A percentile compares a stretch with the other conserved stretches of the same genome.
These are phyloP conservation scores for Phoenicopterus ruber DNA, from an alignment of 2,113 vertebrate species.

Conservation along the genomic window DNA sequence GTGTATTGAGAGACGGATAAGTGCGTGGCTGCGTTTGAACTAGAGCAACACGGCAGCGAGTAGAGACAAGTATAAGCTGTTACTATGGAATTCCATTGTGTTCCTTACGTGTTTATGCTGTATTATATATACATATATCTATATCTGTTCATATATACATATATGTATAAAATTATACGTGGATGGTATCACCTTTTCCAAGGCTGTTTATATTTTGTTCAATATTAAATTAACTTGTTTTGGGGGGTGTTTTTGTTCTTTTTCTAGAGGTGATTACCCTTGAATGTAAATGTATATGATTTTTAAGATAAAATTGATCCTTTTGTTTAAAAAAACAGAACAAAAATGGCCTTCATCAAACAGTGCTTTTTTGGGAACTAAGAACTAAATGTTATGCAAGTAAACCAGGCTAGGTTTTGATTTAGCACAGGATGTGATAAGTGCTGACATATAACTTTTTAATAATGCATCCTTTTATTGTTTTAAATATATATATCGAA, in stretches of 20 bases:
- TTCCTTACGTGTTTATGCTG: slow-evolving; percentile 57
- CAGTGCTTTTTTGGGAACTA: not conserved
- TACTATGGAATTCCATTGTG: not conserved
- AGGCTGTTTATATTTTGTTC: slow-evolving; percentile 77
- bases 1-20: not conserved
- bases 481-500: slow-evolving; percentile 15
- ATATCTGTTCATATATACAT: slow-evolving; percentile 64
- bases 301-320: slow-evolving; percentile 2
- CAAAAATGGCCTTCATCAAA: slow-evolving; percentile 42
- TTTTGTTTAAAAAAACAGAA: slow-evolving; percentile 32
- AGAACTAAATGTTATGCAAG: not conserved
- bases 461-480: not conserved
- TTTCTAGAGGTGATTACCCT: slow-evolving; percentile 38
- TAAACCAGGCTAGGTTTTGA: not conserved
- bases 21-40: not conserved
- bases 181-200: slow-evolving; percentile 54
- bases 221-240: slow-evolving; percentile 71
- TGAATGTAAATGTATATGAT: slow-evolving; percentile 48
- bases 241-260: slow-evolving; percentile 3
- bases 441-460: not conserved
- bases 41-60: not conserved
- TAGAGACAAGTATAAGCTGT: not conserved
- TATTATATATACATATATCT: slow-evolving; percentile 66
- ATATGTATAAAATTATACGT: slow-evolving; percentile 65
- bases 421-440: not conserved